phyloP scores from a whole-genome alignment of 1,140 invertebrate species.

The Ditylenchus dipsaci region DNA sequence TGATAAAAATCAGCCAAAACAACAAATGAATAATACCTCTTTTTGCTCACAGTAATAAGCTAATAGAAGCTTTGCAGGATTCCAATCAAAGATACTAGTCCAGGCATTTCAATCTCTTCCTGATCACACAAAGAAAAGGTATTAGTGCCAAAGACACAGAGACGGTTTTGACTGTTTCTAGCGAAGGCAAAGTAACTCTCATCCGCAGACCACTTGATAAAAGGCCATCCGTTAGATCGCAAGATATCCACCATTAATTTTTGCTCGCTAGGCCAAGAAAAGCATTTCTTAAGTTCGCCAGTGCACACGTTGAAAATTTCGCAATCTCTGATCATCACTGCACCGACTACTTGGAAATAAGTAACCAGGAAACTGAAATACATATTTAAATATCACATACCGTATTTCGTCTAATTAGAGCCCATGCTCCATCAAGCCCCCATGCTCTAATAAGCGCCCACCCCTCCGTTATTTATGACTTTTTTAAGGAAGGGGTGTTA shows the following conservation, averaged over 20 bases:
- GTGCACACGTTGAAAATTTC: constrained; percentile 56
- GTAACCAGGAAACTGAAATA: no score
- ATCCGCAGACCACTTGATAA: constrained; percentile 79
- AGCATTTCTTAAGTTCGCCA: constrained; percentile 53
- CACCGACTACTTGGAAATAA: no score
- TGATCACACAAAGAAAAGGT: constrained; percentile 42
- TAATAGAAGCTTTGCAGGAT: constrained; percentile 90
- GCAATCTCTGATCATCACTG: constrained; percentile 32
- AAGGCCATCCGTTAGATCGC: constrained; percentile 36
- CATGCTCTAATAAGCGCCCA: no score
- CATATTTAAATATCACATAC: no score
- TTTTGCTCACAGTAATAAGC: constrained; percentile 97
- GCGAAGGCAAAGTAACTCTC: constrained; percentile 80
- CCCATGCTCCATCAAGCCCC: no score
- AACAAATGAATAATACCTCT: not conserved
- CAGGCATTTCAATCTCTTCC: constrained; percentile 38
- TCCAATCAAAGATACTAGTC: constrained; percentile 81
- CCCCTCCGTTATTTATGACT: no score
- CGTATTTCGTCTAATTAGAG: no score
- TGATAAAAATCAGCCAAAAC: not conserved
- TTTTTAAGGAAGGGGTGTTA: no score
- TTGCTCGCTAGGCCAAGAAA: constrained; percentile 34
- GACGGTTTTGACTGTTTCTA: constrained; percentile 62
- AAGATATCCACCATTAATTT: no score
- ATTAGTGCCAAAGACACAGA: constrained; percentile 80